phyloP scores from a whole-genome alignment of 2,113 vertebrate species.

The Gallinago jamesoni region DNA sequence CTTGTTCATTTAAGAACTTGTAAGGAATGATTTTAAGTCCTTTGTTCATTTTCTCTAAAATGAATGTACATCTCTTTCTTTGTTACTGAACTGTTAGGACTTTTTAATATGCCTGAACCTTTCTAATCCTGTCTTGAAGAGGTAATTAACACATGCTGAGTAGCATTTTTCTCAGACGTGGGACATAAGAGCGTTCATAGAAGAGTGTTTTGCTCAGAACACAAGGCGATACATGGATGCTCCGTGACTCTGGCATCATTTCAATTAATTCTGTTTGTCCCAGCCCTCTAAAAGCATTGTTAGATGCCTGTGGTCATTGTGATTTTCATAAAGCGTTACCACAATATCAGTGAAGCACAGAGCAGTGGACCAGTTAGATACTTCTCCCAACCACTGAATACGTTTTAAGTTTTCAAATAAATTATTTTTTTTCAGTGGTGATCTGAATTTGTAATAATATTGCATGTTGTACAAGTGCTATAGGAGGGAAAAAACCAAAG shows the following conservation, averaged over 20 bases:
- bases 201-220: not conserved
- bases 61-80: not conserved
- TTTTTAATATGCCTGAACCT: not conserved
- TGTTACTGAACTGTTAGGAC: not conserved
- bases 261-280: not conserved
- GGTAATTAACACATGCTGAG: not conserved
- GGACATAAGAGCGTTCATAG: not conserved
- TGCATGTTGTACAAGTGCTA: not conserved
- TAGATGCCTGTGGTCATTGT: not conserved
- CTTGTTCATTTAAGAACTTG: not conserved
- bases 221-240: not conserved
- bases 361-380: not conserved
- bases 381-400: not conserved
- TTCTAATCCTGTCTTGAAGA: not conserved
- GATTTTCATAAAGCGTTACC: not conserved
- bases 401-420: not conserved
- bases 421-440: not conserved
- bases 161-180: not conserved
- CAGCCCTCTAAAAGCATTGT: not conserved
- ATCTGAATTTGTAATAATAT: not conserved
- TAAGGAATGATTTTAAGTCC: not conserved
- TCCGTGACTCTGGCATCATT: not conserved
- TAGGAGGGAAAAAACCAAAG: not conserved
- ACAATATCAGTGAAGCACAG: not conserved
- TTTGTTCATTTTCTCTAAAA: not conserved